Conservation (phyloP, 2,113 vertebrate genomes). For the Phalacrocorax pelagicus region DNA sequence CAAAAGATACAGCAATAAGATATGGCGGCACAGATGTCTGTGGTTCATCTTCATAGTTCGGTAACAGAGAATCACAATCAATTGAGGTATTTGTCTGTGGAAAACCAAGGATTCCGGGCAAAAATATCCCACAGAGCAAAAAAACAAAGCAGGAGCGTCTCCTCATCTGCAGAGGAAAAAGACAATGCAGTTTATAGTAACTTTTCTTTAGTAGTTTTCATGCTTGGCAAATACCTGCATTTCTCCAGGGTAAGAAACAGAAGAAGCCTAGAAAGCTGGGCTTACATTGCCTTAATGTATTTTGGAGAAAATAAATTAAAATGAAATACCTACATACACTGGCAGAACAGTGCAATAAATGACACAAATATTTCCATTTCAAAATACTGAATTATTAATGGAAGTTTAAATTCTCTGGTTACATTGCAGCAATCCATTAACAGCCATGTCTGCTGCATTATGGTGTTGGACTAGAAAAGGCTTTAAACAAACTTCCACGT, state of each 20-base stretch:
- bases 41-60: slow-evolving; percentile 53
- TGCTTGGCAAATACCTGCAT: neutral
- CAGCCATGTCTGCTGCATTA: neutral
- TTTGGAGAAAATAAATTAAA: neutral
- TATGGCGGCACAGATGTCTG: slow-evolving; percentile 60
- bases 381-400: neutral
- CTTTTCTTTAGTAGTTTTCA: neutral
- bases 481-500: neutral
- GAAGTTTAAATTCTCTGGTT: neutral
- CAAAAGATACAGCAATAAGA: slow-evolving; percentile 54
- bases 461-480: neutral
- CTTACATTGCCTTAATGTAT: neutral
- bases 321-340: neutral
- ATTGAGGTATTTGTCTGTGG: slow-evolving; percentile 55
- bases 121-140: slow-evolving; percentile 49
- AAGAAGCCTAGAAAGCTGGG: neutral
- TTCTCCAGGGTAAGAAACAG: neutral
- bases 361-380: neutral
- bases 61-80: slow-evolving; percentile 67
- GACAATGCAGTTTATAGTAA: neutral
- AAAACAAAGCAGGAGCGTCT: neutral
- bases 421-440: neutral
- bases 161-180: slow-evolving; percentile 51
- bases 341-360: neutral
- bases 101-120: slow-evolving; percentile 35